phyloP scores from a whole-genome alignment of 2,797 vertebrate species.

The Simalia tracyae region DNA sequence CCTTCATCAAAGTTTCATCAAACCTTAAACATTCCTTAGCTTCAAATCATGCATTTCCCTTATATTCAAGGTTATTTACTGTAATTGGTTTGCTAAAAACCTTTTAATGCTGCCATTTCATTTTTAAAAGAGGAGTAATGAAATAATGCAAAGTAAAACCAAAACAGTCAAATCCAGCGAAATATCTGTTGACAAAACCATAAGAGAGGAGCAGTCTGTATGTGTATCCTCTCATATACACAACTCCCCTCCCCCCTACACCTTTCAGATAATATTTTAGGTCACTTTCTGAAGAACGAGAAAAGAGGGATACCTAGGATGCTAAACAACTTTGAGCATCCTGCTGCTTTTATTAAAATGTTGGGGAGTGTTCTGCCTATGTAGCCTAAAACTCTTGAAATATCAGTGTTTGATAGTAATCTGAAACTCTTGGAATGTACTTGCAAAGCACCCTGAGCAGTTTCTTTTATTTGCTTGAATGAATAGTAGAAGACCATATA shows the following conservation, averaged over 20 bases:
- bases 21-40: not conserved
- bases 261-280: not conserved
- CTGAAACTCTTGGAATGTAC: not conserved
- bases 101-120: not conserved
- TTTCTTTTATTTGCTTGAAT: not conserved
- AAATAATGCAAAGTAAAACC: not conserved
- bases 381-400: not conserved
- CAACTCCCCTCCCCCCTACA: not conserved
- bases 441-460: not conserved
- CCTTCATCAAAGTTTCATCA: no score
- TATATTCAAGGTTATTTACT: not conserved
- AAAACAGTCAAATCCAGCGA: not conserved
- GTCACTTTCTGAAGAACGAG: not conserved
- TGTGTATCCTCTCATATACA: not conserved
- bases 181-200: not conserved
- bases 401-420: not conserved
- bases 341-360: not conserved
- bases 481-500: not conserved
- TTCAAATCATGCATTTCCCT: not conserved
- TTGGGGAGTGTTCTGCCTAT: not conserved
- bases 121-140: not conserved
- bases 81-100: not conserved
- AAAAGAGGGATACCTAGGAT: not conserved
- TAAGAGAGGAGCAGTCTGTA: not conserved
- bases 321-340: not conserved